Percentiles rank a stretch among this genome's conserved stretches.
Evolutionary conservation across 2,888 invertebrate genomes (phyloP).

Genomic region (Ichneumoninae sp.): DNA sequence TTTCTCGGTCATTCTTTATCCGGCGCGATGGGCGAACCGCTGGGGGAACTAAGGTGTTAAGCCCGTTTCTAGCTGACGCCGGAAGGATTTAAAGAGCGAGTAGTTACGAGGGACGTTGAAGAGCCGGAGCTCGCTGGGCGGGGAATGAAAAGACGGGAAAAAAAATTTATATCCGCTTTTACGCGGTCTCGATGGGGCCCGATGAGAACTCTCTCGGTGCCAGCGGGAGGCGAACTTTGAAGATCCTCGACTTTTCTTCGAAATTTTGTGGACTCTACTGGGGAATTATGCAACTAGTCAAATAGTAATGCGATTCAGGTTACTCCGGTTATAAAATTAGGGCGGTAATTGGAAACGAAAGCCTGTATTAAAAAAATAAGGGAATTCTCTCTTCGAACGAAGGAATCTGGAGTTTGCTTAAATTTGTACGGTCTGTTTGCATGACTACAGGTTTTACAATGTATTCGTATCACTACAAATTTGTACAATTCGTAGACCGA

Average conservation of each 20-base stretch:
- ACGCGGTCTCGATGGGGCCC: background rate
- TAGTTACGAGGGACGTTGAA: background rate
- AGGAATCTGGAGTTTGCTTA: background rate
- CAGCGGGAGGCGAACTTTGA: background rate
- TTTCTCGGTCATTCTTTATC: constrained; percentile 65
- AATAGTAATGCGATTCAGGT: background rate
- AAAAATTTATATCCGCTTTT: constrained; percentile 14
- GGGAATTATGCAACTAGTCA: background rate
- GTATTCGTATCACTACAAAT: background rate
- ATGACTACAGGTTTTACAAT: background rate
- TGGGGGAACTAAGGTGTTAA: constrained; percentile 73
- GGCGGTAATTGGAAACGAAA: background rate
- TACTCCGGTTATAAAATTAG: background rate
- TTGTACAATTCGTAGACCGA: background rate
- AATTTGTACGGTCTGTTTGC: background rate
- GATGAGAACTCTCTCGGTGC: background rate
- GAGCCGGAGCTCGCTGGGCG: background rate
- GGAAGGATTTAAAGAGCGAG: constrained; percentile 10
- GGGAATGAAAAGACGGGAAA: constrained; percentile 24
- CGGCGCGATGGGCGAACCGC: constrained; percentile 47
- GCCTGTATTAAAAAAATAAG: background rate
- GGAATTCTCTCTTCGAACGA: background rate
- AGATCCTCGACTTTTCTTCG: background rate
- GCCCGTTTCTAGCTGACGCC: constrained; percentile 62
- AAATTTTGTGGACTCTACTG: background rate